phyloP scores from a whole-genome alignment of 2,113 vertebrate genomes.

The Boleophthalmus pectinirostris region DNA sequence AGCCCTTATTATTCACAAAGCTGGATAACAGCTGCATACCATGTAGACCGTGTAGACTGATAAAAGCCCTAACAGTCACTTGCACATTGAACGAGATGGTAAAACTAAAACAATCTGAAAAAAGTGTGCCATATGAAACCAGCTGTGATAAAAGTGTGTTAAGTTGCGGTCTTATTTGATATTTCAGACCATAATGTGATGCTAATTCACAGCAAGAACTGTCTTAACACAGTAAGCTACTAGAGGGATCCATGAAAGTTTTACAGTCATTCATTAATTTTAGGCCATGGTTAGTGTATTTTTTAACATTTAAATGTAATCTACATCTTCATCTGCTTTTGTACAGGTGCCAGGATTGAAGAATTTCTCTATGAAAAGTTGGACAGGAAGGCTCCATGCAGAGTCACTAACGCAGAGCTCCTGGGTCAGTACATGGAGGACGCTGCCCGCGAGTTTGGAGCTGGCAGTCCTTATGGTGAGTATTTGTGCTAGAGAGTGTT shows the following conservation, averaged over 20 bases:
- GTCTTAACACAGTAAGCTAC: neutral
- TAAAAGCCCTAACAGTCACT: neutral
- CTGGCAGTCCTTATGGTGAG: conserved; percentile 88
- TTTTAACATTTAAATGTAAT: neutral
- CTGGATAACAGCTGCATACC: neutral
- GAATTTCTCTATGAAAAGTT: conserved; percentile 96
- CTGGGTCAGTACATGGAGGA: conserved; percentile 92
- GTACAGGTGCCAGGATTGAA: conserved; percentile 86
- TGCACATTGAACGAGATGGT: too few species aligned
- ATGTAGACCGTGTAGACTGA: neutral
- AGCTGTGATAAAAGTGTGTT: too few species aligned
- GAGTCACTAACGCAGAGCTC: conserved; percentile 89
- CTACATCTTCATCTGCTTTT: neutral
- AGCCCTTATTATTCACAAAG: neutral
- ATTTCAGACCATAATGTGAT: too few species aligned
- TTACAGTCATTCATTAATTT: neutral
- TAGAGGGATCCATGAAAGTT: neutral
- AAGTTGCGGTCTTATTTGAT: too few species aligned
- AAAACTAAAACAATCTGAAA: too few species aligned
- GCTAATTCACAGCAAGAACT: too few species aligned
- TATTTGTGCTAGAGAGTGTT: neutral
- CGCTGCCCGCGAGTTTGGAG: conserved; percentile 87
- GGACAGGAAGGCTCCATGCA: conserved; percentile 89
- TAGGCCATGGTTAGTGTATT: neutral
- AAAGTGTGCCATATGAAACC: too few species aligned